Conservation (phyloP, 2,888 invertebrate genomes). For the Drosophila kokeensis region DNA sequence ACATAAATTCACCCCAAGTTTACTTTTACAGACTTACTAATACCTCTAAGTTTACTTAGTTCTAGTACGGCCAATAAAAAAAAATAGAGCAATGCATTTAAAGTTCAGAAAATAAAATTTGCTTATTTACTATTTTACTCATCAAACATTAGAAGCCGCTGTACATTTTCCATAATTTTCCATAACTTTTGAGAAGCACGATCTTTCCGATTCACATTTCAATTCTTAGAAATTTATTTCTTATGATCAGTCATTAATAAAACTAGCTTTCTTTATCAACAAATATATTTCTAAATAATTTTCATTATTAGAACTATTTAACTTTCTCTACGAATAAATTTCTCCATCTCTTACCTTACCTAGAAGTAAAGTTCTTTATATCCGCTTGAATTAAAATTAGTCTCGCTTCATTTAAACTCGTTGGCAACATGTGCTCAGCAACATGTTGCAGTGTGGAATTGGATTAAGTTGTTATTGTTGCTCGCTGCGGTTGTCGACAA, state of each 20-base stretch:
- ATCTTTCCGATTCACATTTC: background rate
- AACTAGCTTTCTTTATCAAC: background rate
- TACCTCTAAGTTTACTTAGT: no score
- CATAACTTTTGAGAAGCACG: no score
- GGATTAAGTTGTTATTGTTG: slow-evolving; percentile 50
- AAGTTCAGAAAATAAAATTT: no score
- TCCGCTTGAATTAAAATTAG: background rate
- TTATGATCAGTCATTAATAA: background rate
- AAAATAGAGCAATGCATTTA: no score
- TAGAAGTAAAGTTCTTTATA: background rate
- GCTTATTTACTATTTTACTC: no score
- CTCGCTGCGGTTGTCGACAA: slow-evolving; percentile 54
- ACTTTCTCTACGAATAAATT: background rate
- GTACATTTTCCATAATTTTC: no score
- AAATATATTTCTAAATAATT: background rate
- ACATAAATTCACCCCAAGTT: no score
- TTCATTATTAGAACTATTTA: background rate
- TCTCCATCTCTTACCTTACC: background rate
- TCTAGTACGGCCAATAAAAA: no score
- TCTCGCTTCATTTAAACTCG: background rate
- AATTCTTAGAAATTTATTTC: no score
- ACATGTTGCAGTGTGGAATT: slow-evolving; percentile 15
- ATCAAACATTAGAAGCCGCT: no score
- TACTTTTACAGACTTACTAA: no score
- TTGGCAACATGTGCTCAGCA: background rate